Conservation (phyloP, 2,888 invertebrate genomes). For the Lasioglossum calceatum region DNA sequence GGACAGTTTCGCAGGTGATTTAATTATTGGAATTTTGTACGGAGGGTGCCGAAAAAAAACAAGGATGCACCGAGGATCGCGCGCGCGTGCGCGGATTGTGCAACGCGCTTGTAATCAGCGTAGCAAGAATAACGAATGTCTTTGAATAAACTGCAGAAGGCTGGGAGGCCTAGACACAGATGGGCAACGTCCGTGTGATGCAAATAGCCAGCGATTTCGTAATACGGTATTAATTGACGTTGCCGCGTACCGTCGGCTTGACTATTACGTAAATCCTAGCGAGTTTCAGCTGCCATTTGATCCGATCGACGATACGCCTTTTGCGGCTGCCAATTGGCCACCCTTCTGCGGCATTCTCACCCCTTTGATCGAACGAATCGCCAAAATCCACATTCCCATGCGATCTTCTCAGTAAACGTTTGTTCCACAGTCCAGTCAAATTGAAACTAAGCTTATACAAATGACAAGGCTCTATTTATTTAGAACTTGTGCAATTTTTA, state of each 20-base stretch:
- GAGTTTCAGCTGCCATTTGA: conserved; percentile 51
- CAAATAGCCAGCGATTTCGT: conserved; percentile 77
- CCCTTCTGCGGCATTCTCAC: not conserved
- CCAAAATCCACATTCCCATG: not conserved
- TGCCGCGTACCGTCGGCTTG: conserved; percentile 50
- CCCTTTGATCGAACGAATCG: not conserved
- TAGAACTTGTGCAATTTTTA: too few species aligned
- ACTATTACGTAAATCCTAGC: conserved; percentile 58
- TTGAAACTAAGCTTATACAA: too few species aligned
- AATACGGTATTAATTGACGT: conserved; percentile 75
- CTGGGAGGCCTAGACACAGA: conserved; percentile 76
- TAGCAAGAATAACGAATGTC: conserved; percentile 58
- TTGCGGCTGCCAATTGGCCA: not conserved
- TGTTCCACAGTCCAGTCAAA: not conserved
- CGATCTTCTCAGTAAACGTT: not conserved
- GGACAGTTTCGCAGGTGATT: not conserved
- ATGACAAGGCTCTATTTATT: too few species aligned
- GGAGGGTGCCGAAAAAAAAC: not conserved
- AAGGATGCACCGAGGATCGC: not conserved
- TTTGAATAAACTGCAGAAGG: conserved; percentile 61
- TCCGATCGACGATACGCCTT: conserved; percentile 17
- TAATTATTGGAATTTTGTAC: not conserved
- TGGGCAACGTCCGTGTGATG: conserved; percentile 77
- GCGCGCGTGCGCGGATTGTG: conserved; percentile 45
- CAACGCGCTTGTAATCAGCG: conserved; percentile 55